A percentile compares a stretch with the other conserved stretches of the same genome.
phyloP scores from a whole-genome alignment of 2,113 vertebrate species.

The Danionella cerebrum region DNA sequence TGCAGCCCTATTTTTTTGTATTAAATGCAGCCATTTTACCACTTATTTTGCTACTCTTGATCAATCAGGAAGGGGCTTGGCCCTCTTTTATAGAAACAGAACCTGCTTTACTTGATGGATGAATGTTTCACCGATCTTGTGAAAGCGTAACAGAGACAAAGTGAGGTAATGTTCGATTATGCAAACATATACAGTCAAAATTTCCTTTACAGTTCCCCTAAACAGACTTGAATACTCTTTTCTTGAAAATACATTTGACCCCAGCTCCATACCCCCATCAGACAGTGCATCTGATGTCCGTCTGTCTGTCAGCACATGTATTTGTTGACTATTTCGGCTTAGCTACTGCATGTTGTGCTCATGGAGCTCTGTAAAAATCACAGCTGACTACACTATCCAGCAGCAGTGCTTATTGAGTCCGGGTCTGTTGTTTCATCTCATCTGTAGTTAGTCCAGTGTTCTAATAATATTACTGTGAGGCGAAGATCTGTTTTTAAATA shows the following conservation, averaged over 20 bases:
- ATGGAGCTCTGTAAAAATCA: not conserved
- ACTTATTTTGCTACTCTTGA: no score
- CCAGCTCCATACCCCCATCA: no score
- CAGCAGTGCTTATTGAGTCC: not conserved
- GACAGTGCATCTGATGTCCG: no score
- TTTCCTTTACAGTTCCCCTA: not conserved
- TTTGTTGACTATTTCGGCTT: not conserved
- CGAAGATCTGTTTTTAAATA: slow-evolving; percentile 59
- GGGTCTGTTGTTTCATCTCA: not conserved
- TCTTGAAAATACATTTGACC: not conserved
- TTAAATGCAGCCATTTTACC: no score
- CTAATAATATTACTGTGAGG: slow-evolving; percentile 34
- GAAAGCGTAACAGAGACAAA: no score
- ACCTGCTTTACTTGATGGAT: no score
- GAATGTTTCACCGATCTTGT: no score
- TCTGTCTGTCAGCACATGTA: not conserved
- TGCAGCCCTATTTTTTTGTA: no score
- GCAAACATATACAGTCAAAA: not conserved
- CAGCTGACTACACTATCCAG: not conserved
- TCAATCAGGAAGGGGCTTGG: no score
- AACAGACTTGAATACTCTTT: not conserved
- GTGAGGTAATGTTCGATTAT: not conserved
- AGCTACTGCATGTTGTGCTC: not conserved
- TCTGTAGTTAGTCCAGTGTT: slow-evolving; percentile 37
- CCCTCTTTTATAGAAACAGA: no score